Conservation (phyloP, 2,797 vertebrate genomes). For the Tamandua tetradactyla region DNA sequence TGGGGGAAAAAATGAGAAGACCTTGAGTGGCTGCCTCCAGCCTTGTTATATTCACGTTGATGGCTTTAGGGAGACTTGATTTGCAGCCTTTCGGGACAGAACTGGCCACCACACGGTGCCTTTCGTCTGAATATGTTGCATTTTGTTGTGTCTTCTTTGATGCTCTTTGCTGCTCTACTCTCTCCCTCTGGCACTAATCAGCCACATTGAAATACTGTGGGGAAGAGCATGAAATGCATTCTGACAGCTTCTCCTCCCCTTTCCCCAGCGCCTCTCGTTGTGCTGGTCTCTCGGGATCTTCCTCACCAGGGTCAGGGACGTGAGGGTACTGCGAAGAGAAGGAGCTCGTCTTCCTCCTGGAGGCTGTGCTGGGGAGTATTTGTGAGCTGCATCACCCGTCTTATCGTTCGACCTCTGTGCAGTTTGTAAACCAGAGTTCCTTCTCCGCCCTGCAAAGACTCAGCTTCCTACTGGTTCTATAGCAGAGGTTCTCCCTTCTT, state of each 20-base stretch:
- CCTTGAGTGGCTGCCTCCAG: not conserved
- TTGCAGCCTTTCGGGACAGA: not conserved
- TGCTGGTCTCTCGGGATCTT: not conserved
- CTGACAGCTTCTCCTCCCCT: not conserved
- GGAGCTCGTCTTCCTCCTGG: rapidly evolving
- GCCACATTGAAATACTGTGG: not conserved
- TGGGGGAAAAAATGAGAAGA: not conserved
- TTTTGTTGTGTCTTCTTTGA: slow-evolving; percentile 38
- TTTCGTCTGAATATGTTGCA: slow-evolving; percentile 7
- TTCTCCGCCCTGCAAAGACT: not conserved
- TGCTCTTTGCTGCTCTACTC: not conserved
- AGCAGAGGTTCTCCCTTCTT: not conserved
- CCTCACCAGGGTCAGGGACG: not conserved
- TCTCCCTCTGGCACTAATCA: slow-evolving; percentile 52
- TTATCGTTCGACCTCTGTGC: not conserved
- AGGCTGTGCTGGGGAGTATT: not conserved
- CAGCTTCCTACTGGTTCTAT: not conserved
- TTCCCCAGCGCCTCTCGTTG: not conserved
- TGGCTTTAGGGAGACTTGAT: not conserved
- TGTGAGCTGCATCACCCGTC: rapidly evolving
- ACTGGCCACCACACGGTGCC: not conserved
- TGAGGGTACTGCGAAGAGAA: not conserved
- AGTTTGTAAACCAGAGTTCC: not conserved
- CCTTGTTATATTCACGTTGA: not conserved
- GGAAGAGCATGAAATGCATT: slow-evolving; percentile 19